Percentiles rank a stretch among this genome's conserved stretches.
Conservation (phyloP, 1,140 invertebrate species). For the Marisa cornuarietis region DNA sequence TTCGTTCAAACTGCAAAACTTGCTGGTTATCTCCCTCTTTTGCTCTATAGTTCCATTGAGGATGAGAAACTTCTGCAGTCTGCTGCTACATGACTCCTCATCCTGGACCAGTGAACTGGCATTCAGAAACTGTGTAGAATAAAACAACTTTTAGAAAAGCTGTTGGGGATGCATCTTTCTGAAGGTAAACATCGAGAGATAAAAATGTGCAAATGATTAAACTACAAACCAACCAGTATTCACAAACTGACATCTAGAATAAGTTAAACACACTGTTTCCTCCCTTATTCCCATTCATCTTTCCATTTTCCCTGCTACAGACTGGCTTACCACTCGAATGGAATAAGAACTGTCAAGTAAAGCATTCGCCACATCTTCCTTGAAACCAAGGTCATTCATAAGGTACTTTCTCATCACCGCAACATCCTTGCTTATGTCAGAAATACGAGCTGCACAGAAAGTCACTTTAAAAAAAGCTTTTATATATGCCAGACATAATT, state of each 20-base stretch:
- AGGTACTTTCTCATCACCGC: slow-evolving; percentile 38
- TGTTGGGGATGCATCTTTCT: too few species aligned
- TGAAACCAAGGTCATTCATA: slow-evolving; percentile 38
- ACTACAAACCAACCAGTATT: too few species aligned
- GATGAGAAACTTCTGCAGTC: slow-evolving; percentile 25
- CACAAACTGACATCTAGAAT: too few species aligned
- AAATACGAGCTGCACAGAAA: slow-evolving; percentile 43
- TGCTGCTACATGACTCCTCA: slow-evolving; percentile 20
- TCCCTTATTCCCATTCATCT: too few species aligned
- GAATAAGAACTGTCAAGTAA: slow-evolving; percentile 43
- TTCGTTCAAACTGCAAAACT: slow-evolving; percentile 29
- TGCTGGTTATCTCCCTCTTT: slow-evolving; percentile 29
- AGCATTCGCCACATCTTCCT: slow-evolving; percentile 34
- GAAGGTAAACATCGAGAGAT: too few species aligned
- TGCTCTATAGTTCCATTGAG: slow-evolving; percentile 28
- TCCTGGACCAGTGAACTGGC: slow-evolving; percentile 2
- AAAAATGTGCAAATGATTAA: too few species aligned
- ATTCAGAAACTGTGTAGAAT: slow-evolving; percentile 21
- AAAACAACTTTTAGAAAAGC: too few species aligned
- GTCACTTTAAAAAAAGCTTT: not conserved
- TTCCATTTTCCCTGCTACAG: too few species aligned
- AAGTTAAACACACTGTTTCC: too few species aligned
- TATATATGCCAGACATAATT: too few species aligned
- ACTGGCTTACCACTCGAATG: slow-evolving; percentile 36
- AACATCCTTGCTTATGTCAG: slow-evolving; percentile 45